Percentiles rank a stretch among this genome's conserved stretches.
Conservation (phyloP, 23 tunicate genomes). For the Clavelina lepadiformis region DNA sequence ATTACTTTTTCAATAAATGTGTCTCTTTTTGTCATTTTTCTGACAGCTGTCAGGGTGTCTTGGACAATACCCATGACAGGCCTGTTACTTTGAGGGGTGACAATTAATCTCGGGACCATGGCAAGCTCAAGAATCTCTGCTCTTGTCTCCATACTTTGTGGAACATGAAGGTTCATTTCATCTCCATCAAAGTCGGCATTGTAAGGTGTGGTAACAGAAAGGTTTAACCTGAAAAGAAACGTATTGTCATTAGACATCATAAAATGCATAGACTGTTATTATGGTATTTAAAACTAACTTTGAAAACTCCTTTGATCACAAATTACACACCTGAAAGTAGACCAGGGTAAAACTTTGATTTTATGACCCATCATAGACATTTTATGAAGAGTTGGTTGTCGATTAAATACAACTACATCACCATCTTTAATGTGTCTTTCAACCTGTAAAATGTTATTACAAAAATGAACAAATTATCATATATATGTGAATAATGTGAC, state of each 20-base stretch:
- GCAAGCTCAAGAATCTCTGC: constrained; percentile 98
- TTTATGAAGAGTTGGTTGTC: constrained; percentile 99
- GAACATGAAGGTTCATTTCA: constrained; percentile 98
- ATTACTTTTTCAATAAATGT: constrained; percentile 89
- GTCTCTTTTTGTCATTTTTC: constrained; percentile 99
- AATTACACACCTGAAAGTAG: constrained; percentile 80
- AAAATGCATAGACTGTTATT: not conserved
- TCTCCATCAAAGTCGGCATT: constrained; percentile 99
- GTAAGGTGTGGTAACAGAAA: constrained; percentile 99
- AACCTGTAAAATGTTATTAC: constrained; percentile 41
- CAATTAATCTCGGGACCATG: constrained; percentile 89
- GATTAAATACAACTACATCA: constrained; percentile 97
- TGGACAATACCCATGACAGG: constrained; percentile 99
- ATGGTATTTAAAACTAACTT: not conserved
- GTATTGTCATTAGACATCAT: no score
- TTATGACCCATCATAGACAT: constrained; percentile 99
- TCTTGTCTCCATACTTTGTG: constrained; percentile 98
- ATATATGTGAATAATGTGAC: not conserved
- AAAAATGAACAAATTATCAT: not conserved
- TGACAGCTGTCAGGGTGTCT: constrained; percentile 97
- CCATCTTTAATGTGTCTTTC: constrained; percentile 97
- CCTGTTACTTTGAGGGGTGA: constrained; percentile 97
- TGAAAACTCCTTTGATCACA: not conserved
- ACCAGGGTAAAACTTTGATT: constrained; percentile 98
- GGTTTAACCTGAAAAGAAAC: constrained; percentile 59